Evolutionary conservation across 1,140 invertebrate species (phyloP).

Genomic region (Whitmania pigra): DNA sequence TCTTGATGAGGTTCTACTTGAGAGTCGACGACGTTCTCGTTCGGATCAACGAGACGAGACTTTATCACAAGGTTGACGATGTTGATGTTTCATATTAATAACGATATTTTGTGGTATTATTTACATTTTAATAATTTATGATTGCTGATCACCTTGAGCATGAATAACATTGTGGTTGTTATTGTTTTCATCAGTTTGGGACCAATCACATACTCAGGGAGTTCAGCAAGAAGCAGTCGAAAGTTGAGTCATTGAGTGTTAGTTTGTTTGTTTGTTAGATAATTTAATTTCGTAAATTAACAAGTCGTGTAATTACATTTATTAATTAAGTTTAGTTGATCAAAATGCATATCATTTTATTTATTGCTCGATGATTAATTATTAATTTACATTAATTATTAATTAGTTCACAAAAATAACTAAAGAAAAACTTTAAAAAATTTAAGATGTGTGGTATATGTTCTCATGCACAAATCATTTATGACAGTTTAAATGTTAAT

Average conservation of each 20-base stretch:
- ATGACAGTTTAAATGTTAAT: too few species aligned
- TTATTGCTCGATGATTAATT: slow-evolving; percentile 8
- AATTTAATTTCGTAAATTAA: too few species aligned
- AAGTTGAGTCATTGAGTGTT: slow-evolving; percentile 35
- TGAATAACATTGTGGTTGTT: background rate
- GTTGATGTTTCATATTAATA: background rate
- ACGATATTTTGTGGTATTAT: background rate
- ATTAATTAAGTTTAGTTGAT: too few species aligned
- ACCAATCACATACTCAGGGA: slow-evolving; percentile 41
- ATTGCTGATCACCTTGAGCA: background rate
- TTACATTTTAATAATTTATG: background rate
- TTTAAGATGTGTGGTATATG: too few species aligned
- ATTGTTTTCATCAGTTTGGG: slow-evolving; percentile 29
- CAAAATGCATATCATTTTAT: too few species aligned
- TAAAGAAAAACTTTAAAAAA: background rate
- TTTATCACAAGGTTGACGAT: slow-evolving; percentile 60
- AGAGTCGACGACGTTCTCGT: slow-evolving; percentile 84
- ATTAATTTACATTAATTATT: background rate
- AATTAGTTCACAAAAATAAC: background rate
- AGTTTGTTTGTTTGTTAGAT: background rate
- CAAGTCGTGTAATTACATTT: background rate
- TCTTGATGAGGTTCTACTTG: slow-evolving; percentile 77
- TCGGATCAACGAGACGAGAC: slow-evolving; percentile 75
- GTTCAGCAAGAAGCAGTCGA: slow-evolving; percentile 35
- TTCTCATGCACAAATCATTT: background rate